These are phyloP conservation scores for Labeo rohita DNA, from an alignment of 2,113 vertebrate genomes.

Conservation along the genomic window DNA sequence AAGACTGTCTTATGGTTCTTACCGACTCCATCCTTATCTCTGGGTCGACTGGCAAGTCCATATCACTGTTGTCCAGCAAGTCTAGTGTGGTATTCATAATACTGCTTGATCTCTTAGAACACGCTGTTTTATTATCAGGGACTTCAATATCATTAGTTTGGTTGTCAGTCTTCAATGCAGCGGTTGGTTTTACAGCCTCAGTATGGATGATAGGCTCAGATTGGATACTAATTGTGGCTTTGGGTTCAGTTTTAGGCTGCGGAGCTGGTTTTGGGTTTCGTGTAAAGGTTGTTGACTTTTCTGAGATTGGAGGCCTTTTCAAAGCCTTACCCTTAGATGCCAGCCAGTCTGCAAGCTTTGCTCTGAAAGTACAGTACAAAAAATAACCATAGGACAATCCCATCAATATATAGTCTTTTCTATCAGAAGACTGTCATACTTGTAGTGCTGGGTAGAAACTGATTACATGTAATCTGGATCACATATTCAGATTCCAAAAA, in stretches of 20 bases:
- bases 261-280: slow-evolving; percentile 47
- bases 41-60: slow-evolving; percentile 59
- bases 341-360: slow-evolving; percentile 81
- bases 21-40: slow-evolving; percentile 70
- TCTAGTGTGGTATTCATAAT: slow-evolving; percentile 70
- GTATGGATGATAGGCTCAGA: slow-evolving; percentile 34
- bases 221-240: slow-evolving; percentile 6
- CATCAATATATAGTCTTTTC: neutral
- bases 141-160: neutral
- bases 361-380: slow-evolving; percentile 66
- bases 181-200: neutral
- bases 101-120: slow-evolving; percentile 43
- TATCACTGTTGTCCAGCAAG: slow-evolving; percentile 66
- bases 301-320: slow-evolving; percentile 76
- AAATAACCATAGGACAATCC: neutral
- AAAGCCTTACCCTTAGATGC: slow-evolving; percentile 79
- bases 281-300: slow-evolving; percentile 33
- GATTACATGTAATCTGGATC: too few species aligned
- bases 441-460: too few species aligned
- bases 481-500: too few species aligned
- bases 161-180: neutral
- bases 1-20: slow-evolving; percentile 45
- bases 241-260: slow-evolving; percentile 18
- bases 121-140: neutral
- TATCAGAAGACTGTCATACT: neutral